A percentile compares a stretch with the other conserved stretches of the same genome.
Evolutionary conservation across 2,113 vertebrate species (phyloP).

Genomic region (Cercocebus atys): DNA sequence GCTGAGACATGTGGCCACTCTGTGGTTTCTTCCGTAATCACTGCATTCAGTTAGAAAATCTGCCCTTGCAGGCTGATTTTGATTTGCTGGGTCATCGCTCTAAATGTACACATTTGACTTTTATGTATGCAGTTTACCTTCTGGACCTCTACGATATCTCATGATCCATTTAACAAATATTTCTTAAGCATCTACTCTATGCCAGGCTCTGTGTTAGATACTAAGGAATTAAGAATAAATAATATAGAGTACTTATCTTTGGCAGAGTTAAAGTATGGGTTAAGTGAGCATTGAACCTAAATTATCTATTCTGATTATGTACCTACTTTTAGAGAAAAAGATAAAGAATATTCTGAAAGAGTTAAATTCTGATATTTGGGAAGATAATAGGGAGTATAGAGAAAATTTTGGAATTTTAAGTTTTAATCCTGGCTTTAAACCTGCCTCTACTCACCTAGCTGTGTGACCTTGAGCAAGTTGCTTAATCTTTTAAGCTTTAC

Average conservation of each 20-base stretch:
- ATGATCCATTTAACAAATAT: neutral
- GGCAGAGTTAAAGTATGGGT: neutral
- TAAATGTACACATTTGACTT: slow-evolving; percentile 60
- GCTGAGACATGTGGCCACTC: slow-evolving; percentile 75
- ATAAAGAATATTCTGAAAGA: neutral
- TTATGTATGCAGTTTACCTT: slow-evolving; percentile 20
- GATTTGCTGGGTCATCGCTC: slow-evolving; percentile 70
- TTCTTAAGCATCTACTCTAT: slow-evolving; percentile 22
- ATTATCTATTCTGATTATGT: neutral
- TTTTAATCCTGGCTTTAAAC: neutral
- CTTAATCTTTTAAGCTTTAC: neutral
- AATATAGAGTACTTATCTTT: neutral
- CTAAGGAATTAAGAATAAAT: neutral
- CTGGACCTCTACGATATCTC: neutral
- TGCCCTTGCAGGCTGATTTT: slow-evolving; percentile 63
- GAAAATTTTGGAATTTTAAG: neutral
- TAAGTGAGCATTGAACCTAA: neutral
- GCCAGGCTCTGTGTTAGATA: neutral
- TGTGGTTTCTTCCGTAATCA: slow-evolving; percentile 73
- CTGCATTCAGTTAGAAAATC: slow-evolving; percentile 63
- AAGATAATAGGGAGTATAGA: neutral
- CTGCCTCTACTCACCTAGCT: neutral
- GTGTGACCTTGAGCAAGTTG: neutral
- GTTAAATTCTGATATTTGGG: neutral
- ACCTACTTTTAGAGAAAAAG: neutral